Evolutionary conservation across 2,113 vertebrate genomes (phyloP).

Genomic region (Megatriorchis doriae): DNA sequence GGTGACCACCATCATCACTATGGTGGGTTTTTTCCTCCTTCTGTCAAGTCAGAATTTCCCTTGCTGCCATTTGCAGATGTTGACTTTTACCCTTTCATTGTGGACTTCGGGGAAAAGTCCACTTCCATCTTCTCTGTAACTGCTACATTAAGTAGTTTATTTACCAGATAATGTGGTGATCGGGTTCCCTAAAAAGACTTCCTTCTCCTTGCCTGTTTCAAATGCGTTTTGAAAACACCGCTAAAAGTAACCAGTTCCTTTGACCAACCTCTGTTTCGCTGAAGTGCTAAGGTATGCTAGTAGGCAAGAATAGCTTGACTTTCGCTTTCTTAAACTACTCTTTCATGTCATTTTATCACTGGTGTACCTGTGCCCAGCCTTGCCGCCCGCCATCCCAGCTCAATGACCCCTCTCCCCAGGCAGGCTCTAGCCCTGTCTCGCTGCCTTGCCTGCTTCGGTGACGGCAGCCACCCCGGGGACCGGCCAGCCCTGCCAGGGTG

Average conservation of each 20-base stretch:
- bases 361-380: not conserved
- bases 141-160: not conserved
- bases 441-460: not conserved
- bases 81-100: not conserved
- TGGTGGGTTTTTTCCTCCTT: not conserved
- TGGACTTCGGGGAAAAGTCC: not conserved
- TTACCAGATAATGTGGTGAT: not conserved
- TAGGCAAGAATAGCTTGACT: not conserved
- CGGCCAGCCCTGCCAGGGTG: not conserved
- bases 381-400: rapidly evolving
- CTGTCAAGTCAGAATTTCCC: not conserved
- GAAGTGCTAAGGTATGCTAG: not conserved
- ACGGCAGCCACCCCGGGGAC: not conserved
- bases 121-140: not conserved
- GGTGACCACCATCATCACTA: not conserved
- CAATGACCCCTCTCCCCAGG: not conserved
- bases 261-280: not conserved
- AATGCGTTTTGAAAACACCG: not conserved
- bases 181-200: not conserved
- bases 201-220: not conserved
- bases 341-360: not conserved
- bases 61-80: not conserved
- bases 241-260: not conserved
- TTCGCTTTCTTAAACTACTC: not conserved
- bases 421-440: not conserved